Conservation (phyloP, 2,888 invertebrate genomes). For the Byasa hedistus region DNA sequence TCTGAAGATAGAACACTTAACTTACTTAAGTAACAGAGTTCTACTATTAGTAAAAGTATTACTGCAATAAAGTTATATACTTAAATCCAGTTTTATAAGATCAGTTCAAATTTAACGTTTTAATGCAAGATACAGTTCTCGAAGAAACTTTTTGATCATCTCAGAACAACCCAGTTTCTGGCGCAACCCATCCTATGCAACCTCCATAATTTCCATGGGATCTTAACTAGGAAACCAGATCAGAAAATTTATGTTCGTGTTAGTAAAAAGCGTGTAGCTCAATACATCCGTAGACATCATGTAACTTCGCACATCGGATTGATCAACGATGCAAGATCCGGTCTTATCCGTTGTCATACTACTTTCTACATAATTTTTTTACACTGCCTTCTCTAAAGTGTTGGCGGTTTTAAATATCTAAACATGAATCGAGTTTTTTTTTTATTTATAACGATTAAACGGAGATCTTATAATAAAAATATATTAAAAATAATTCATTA, state of each 20-base stretch:
- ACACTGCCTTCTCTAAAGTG: slow-evolving; percentile 50
- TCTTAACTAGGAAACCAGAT: too few relatives aligned
- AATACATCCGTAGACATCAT: slow-evolving; percentile 37
- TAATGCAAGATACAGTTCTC: too few relatives aligned
- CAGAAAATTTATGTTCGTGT: background rate
- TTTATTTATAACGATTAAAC: background rate
- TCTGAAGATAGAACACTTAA: too few relatives aligned
- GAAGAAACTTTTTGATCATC: too few relatives aligned
- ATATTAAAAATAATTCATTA: background rate
- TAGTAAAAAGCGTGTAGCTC: background rate
- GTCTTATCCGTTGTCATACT: slow-evolving; percentile 64
- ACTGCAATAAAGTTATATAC: too few relatives aligned
- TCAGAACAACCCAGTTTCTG: too few relatives aligned
- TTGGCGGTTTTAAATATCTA: slow-evolving; percentile 15
- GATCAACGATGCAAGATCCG: slow-evolving; percentile 48
- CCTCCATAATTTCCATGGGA: too few relatives aligned
- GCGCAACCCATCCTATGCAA: too few relatives aligned
- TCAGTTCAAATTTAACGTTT: too few relatives aligned
- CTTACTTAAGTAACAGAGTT: too few relatives aligned
- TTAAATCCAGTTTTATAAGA: too few relatives aligned
- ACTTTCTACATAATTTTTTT: slow-evolving; percentile 75
- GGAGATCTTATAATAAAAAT: background rate
- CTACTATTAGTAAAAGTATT: too few relatives aligned
- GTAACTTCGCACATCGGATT: slow-evolving; percentile 36
- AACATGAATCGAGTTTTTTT: background rate